Conservation (phyloP, 1,140 invertebrate genomes). For the Gryon sp. region DNA sequence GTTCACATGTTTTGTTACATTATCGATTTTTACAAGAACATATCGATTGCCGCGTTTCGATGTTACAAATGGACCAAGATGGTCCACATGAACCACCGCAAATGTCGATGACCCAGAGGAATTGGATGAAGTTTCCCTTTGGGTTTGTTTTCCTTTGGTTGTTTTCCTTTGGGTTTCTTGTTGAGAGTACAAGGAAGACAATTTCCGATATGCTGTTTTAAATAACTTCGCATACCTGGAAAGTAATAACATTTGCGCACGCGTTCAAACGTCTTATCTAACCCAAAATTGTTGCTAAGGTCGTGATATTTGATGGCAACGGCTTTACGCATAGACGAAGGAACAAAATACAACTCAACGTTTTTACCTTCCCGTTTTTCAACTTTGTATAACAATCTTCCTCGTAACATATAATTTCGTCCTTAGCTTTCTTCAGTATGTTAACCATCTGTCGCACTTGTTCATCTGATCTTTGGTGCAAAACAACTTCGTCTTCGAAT, state of each 20-base stretch:
- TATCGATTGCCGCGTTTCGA: constrained; percentile 11
- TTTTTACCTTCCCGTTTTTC: not conserved
- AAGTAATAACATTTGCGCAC: constrained; percentile 30
- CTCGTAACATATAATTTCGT: constrained; percentile 10
- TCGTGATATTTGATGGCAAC: constrained; percentile 36
- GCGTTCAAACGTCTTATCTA: constrained; percentile 10
- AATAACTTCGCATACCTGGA: constrained; percentile 12
- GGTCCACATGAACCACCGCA: constrained; percentile 43
- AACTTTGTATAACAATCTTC: constrained; percentile 12
- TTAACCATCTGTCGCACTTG: not conserved
- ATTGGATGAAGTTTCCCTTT: constrained; percentile 58
- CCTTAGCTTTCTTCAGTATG: not conserved
- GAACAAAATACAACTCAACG: constrained; percentile 32
- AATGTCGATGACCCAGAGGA: constrained; percentile 31
- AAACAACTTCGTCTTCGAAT: not conserved
- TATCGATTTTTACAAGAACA: constrained; percentile 32
- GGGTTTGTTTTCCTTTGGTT: too few species aligned
- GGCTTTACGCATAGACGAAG: constrained; percentile 26
- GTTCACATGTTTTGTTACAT: constrained; percentile 33
- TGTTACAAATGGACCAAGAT: constrained; percentile 38
- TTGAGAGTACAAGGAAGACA: constrained; percentile 25
- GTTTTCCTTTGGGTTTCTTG: constrained; percentile 20
- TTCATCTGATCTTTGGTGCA: not conserved
- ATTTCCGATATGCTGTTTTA: not conserved
- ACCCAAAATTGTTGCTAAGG: constrained; percentile 12